Evolutionary conservation across 2,113 vertebrate species (phyloP).

Genomic region (Ciconia boyciana): DNA sequence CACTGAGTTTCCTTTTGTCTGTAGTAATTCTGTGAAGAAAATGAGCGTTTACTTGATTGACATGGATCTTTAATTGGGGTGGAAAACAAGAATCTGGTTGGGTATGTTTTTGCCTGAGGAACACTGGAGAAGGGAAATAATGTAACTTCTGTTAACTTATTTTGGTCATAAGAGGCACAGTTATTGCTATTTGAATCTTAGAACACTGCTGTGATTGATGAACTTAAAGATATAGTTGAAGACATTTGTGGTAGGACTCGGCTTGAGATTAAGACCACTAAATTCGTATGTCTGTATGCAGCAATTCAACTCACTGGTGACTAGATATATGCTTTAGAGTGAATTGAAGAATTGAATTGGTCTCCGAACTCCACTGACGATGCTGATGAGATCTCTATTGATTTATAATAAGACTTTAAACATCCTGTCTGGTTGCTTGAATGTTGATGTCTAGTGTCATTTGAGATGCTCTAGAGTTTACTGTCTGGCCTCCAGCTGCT

Average conservation of each 20-base stretch:
- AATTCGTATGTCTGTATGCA: not conserved
- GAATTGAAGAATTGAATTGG: not conserved
- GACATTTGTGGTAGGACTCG: not conserved
- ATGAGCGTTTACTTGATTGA: not conserved
- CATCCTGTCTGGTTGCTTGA: not conserved
- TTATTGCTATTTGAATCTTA: not conserved
- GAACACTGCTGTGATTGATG: not conserved
- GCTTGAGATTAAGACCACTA: not conserved
- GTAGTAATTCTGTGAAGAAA: not conserved
- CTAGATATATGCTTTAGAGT: not conserved
- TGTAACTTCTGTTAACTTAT: not conserved
- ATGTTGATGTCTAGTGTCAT: not conserved
- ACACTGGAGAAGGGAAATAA: not conserved
- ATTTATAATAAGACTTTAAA: not conserved
- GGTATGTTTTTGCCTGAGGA: not conserved
- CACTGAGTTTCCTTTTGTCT: not conserved
- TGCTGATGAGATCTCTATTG: not conserved
- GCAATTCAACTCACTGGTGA: not conserved
- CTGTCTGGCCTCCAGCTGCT: not conserved
- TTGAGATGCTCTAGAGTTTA: not conserved
- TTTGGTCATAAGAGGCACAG: accelerated
- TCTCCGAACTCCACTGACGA: not conserved
- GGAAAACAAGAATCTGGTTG: not conserved
- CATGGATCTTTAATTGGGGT: not conserved
- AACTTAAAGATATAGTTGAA: not conserved